Evolutionary conservation across 2,113 vertebrate species (phyloP).

Genomic region (Blennius ocellaris): DNA sequence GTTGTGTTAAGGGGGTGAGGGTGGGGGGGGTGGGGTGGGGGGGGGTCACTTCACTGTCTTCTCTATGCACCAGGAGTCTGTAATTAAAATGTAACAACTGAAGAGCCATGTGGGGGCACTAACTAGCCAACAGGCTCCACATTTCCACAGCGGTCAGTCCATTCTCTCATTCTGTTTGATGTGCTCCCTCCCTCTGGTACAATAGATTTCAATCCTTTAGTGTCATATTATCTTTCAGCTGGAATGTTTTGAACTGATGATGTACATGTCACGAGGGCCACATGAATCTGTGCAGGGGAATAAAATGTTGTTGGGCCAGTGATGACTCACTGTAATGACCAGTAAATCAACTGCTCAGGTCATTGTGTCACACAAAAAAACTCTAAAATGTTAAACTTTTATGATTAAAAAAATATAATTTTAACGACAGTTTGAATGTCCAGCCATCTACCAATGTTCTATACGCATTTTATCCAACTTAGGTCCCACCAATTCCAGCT

Average conservation of each 20-base stretch:
- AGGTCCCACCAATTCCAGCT: too few relatives aligned
- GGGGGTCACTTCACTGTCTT: constrained; percentile 51
- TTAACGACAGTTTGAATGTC: too few relatives aligned
- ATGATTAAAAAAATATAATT: not conserved
- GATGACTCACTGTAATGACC: not conserved
- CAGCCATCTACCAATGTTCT: too few relatives aligned
- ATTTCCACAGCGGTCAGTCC: constrained; percentile 74
- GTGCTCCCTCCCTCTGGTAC: not conserved
- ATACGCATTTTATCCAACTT: too few relatives aligned
- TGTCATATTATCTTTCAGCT: constrained; percentile 9
- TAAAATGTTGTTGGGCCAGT: too few relatives aligned
- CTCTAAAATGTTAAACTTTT: too few relatives aligned
- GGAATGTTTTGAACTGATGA: constrained; percentile 1
- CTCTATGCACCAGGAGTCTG: constrained; percentile 46
- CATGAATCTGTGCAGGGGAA: not conserved
- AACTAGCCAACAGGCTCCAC: constrained; percentile 79
- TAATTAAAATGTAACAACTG: constrained; percentile 72
- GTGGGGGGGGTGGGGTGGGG: not conserved
- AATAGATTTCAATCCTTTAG: constrained; percentile 16
- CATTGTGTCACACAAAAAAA: too few relatives aligned
- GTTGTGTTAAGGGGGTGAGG: not conserved
- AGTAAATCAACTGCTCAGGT: too few relatives aligned
- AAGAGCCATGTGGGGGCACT: constrained; percentile 75
- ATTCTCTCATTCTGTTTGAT: not conserved
- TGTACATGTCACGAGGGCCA: not conserved